Percentiles rank a stretch among this genome's conserved stretches.
phyloP scores from a whole-genome alignment of 2,888 invertebrate species.

The Pollenia griseotomentosa region DNA sequence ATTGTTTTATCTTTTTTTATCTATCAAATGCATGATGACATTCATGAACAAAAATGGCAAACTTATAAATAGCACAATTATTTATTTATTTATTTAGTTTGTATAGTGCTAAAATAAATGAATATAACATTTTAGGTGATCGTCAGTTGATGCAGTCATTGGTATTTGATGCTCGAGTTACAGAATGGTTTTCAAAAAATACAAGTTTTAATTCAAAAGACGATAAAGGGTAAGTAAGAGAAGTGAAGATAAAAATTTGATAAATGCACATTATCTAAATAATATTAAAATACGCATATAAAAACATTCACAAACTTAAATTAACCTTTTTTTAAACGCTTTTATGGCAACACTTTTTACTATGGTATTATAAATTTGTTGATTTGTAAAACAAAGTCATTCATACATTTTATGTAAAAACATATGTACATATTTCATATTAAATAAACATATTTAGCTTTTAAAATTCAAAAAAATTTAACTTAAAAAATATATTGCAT shows the following conservation, averaged over 20 bases:
- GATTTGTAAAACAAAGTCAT: conserved; percentile 34
- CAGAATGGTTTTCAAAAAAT: conserved; percentile 93
- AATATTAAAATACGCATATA: not conserved
- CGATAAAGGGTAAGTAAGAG: conserved; percentile 87
- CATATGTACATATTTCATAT: too few relatives aligned
- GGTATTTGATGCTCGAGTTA: conserved; percentile 94
- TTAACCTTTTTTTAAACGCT: conserved; percentile 23
- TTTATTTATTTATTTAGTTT: not conserved
- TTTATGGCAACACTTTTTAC: not conserved
- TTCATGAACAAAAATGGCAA: conserved; percentile 15
- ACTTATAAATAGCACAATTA: conserved; percentile 42
- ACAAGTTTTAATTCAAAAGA: conserved; percentile 90
- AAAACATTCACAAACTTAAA: not conserved
- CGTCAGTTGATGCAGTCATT: conserved; percentile 93
- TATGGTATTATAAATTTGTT: conserved; percentile 3
- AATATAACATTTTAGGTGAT: conserved; percentile 87
- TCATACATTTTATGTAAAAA: not conserved
- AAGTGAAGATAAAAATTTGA: not conserved
- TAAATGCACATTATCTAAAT: not conserved
- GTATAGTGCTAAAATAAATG: not conserved
- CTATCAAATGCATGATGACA: conserved; percentile 43
- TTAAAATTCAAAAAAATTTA: not conserved
- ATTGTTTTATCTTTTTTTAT: conserved; percentile 25
- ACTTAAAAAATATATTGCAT: not conserved
- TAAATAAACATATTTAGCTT: not conserved